Evolutionary conservation across 1,140 invertebrate genomes (phyloP).

Genomic region (Rhyzopertha dominica): DNA sequence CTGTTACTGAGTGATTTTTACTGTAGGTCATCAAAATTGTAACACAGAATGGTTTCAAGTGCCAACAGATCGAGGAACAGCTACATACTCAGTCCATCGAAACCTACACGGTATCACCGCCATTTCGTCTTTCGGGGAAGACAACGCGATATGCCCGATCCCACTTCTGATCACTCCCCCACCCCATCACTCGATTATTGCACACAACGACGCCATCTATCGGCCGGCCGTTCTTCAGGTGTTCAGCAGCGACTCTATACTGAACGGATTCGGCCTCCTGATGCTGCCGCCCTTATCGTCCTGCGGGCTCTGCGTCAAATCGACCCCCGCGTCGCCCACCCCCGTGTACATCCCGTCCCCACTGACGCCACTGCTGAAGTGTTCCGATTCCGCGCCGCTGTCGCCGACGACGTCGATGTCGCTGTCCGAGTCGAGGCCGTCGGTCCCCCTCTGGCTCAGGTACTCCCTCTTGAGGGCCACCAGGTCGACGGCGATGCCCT

Average conservation of each 20-base stretch:
- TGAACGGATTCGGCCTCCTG: slow-evolving; percentile 70
- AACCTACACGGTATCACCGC: slow-evolving; percentile 5
- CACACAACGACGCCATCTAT: slow-evolving; percentile 14
- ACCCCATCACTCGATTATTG: slow-evolving; percentile 18
- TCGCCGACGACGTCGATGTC: slow-evolving; percentile 66
- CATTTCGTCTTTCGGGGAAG: too few species aligned
- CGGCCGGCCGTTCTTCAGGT: slow-evolving; percentile 49
- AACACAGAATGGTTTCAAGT: not conserved
- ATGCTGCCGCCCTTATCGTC: slow-evolving; percentile 52
- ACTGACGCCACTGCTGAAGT: slow-evolving; percentile 45
- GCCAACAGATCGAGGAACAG: slow-evolving; percentile 3
- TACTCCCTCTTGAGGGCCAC: slow-evolving; percentile 82
- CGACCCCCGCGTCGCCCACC: slow-evolving; percentile 40
- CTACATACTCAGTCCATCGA: slow-evolving; percentile 14
- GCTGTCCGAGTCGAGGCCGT: slow-evolving; percentile 57
- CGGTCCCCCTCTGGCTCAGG: slow-evolving; percentile 60
- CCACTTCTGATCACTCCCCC: not conserved
- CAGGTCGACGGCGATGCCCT: slow-evolving; percentile 82
- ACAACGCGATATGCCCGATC: too few species aligned
- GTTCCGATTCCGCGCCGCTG: slow-evolving; percentile 57
- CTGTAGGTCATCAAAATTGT: too few species aligned
- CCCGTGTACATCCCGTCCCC: slow-evolving; percentile 38
- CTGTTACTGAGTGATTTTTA: too few species aligned
- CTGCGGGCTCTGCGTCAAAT: slow-evolving; percentile 39
- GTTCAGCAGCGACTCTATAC: slow-evolving; percentile 76